Percentiles rank a stretch among this genome's conserved stretches.
phyloP scores from a whole-genome alignment of 2,888 invertebrate species.

The Phyllotreta striolata region DNA sequence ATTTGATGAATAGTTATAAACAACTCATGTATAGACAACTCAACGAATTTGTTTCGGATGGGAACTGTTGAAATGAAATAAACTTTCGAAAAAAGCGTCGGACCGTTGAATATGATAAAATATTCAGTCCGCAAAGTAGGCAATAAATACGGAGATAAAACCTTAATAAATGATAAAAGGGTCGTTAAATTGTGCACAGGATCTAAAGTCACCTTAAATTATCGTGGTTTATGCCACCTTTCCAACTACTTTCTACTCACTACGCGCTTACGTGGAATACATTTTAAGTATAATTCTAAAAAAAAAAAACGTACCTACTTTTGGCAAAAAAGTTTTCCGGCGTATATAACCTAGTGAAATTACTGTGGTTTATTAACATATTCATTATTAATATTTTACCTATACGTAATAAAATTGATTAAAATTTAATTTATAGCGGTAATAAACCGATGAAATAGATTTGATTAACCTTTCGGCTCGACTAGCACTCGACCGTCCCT shows the following conservation, averaged over 20 bases:
- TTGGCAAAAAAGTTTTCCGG: too few relatives aligned
- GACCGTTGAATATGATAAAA: slow-evolving; percentile 47
- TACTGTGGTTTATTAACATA: too few relatives aligned
- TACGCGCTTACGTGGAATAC: slow-evolving; percentile 23
- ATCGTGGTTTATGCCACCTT: slow-evolving; percentile 32
- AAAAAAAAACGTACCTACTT: too few relatives aligned
- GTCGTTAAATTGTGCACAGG: slow-evolving; percentile 55
- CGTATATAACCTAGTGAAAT: too few relatives aligned
- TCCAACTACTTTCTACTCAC: slow-evolving; percentile 28
- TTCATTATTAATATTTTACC: too few relatives aligned
- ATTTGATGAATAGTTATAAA: too few relatives aligned
- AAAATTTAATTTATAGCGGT: background rate
- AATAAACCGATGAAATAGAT: slow-evolving; percentile 5
- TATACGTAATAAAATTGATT: too few relatives aligned
- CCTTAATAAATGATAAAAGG: slow-evolving; percentile 57
- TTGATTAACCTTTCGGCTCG: slow-evolving; percentile 15
- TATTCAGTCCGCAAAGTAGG: slow-evolving; percentile 50
- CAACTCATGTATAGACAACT: too few relatives aligned
- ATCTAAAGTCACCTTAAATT: slow-evolving; percentile 37
- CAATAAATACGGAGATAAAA: slow-evolving; percentile 50
- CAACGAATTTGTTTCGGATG: too few relatives aligned
- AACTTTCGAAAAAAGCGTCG: slow-evolving; percentile 2
- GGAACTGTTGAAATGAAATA: too few relatives aligned
- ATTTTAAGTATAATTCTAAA: slow-evolving; percentile 18
- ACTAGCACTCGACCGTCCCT: background rate